Evolutionary conservation across 1,140 invertebrate genomes (phyloP).

Genomic region (Macrosteles quadrilineatus): DNA sequence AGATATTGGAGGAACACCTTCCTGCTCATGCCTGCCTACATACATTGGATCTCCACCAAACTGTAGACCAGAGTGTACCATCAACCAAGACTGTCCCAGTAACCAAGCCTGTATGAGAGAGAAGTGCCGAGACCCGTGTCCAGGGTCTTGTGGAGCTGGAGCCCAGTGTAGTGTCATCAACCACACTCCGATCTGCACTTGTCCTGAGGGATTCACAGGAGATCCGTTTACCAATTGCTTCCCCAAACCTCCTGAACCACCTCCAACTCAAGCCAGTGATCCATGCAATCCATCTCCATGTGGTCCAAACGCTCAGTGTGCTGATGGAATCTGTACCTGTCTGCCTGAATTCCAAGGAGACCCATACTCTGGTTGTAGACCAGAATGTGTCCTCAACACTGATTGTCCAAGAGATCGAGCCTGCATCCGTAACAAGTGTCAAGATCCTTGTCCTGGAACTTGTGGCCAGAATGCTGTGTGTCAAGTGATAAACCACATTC

Average conservation of each 20-base stretch:
- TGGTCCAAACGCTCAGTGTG: conserved; percentile 70
- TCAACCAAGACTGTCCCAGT: conserved; percentile 64
- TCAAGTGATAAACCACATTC: conserved; percentile 49
- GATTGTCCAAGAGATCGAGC: conserved; percentile 70
- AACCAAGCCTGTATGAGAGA: conserved; percentile 67
- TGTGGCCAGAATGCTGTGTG: conserved; percentile 51
- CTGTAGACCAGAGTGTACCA: conserved; percentile 66
- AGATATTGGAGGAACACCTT: conserved; percentile 58
- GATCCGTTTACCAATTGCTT: conserved; percentile 66
- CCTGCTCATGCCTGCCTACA: conserved; percentile 61
- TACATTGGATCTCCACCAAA: conserved; percentile 62
- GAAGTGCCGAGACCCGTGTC: conserved; percentile 70
- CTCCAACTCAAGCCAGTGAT: conserved; percentile 50
- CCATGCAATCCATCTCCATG: conserved; percentile 74
- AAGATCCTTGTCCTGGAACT: conserved; percentile 60
- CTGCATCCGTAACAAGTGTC: conserved; percentile 72
- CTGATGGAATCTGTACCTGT: conserved; percentile 61
- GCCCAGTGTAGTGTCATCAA: conserved; percentile 66
- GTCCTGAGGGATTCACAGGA: conserved; percentile 65
- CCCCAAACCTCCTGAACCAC: conserved; percentile 46
- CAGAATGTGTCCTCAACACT: conserved; percentile 69
- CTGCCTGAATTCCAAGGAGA: conserved; percentile 64
- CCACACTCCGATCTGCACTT: conserved; percentile 68
- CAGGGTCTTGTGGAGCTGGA: conserved; percentile 64
- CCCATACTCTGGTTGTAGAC: conserved; percentile 70